phyloP scores from a whole-genome alignment of 2,888 invertebrate genomes.

The Drosophila quinaria region DNA sequence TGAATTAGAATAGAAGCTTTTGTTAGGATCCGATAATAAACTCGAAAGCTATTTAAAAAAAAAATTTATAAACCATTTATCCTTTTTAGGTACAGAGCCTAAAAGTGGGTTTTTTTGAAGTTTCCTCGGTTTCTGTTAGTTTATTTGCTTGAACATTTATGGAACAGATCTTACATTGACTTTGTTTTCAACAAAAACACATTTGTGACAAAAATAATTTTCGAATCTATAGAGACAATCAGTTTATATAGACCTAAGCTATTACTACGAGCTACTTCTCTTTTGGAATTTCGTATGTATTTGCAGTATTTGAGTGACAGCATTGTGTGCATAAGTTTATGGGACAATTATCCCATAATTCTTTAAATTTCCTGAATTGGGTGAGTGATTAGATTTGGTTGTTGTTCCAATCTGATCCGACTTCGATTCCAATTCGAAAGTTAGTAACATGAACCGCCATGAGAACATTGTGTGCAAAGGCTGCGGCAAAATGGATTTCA shows the following conservation, averaged over 20 bases:
- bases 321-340: slow-evolving; percentile 40
- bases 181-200: slow-evolving; percentile 36
- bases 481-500: slow-evolving; percentile 52
- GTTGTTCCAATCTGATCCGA: background rate
- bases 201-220: slow-evolving; percentile 27
- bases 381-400: slow-evolving; percentile 17
- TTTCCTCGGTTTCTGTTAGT: background rate
- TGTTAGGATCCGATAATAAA: too few relatives aligned
- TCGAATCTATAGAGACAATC: slow-evolving; percentile 36
- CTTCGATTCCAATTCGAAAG: background rate
- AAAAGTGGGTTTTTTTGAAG: background rate
- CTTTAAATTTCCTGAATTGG: slow-evolving; percentile 10
- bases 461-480: slow-evolving; percentile 61
- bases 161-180: slow-evolving; percentile 21
- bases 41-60: too few relatives aligned
- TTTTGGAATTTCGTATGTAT: slow-evolving; percentile 46
- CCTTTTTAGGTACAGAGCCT: background rate
- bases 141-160: background rate
- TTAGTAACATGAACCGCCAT: slow-evolving; percentile 59
- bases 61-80: too few relatives aligned
- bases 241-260: slow-evolving; percentile 32
- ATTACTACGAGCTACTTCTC: slow-evolving; percentile 24
- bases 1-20: too few relatives aligned
- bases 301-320: slow-evolving; percentile 25
- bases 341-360: slow-evolving; percentile 7